A percentile compares a stretch with the other conserved stretches of the same genome.
Evolutionary conservation across 2,888 invertebrate species (phyloP).

Genomic region (Nasonia oneida): DNA sequence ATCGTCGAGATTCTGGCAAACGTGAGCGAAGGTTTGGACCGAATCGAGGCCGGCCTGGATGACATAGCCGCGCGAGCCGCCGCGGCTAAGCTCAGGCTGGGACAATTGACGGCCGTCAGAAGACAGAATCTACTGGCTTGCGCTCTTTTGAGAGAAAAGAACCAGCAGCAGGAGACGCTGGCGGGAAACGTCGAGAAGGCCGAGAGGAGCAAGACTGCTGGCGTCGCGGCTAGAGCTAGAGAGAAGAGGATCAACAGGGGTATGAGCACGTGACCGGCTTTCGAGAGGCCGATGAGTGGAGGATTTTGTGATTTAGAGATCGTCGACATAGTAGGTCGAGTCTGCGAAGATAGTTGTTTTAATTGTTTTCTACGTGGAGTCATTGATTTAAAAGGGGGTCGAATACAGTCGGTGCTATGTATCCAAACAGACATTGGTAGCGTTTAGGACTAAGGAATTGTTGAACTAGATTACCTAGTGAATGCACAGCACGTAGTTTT

Average conservation of each 20-base stretch:
- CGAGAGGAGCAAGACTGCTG: neutral
- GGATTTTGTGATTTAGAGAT: neutral
- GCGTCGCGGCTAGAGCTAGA: neutral
- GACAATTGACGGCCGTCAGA: slow-evolving; percentile 57
- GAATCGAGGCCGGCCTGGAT: slow-evolving; percentile 68
- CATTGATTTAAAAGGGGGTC: neutral
- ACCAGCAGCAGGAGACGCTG: neutral
- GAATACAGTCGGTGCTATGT: neutral
- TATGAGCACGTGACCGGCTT: neutral
- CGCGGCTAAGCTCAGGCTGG: slow-evolving; percentile 64
- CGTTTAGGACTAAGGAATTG: neutral
- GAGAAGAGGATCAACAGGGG: slow-evolving; percentile 8
- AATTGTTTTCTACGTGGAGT: neutral
- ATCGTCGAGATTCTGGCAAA: slow-evolving; percentile 69
- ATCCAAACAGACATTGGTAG: neutral
- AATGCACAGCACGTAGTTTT: neutral
- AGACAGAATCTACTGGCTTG: slow-evolving; percentile 43
- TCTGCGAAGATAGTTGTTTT: neutral
- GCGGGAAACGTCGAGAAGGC: neutral
- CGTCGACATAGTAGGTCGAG: neutral
- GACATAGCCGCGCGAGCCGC: slow-evolving; percentile 67
- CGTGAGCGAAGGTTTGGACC: slow-evolving; percentile 70
- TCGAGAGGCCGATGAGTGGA: neutral
- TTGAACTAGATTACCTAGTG: neutral
- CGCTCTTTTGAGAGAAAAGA: slow-evolving; percentile 22